phyloP scores from a whole-genome alignment of 2,888 invertebrate genomes.

The Ecdyonurus torrentis region DNA sequence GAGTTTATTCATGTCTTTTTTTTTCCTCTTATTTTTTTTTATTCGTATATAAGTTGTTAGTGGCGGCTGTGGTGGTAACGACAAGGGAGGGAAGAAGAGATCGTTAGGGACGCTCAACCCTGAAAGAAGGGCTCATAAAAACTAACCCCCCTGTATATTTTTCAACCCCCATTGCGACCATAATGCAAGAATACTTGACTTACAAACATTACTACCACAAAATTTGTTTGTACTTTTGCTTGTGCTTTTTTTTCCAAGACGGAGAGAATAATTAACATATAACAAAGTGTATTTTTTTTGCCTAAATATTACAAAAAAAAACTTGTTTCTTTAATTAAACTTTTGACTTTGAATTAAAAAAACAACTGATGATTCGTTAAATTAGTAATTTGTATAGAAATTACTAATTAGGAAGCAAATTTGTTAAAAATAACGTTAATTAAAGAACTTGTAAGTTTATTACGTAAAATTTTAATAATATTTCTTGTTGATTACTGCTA shows the following conservation, averaged over 20 bases:
- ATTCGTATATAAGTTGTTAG: neutral
- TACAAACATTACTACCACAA: neutral
- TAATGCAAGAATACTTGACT: neutral
- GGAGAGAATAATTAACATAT: neutral
- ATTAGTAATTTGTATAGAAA: neutral
- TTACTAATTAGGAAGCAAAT: neutral
- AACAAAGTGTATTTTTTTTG: too few species aligned
- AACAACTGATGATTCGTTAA: neutral
- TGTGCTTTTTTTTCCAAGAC: too few species aligned
- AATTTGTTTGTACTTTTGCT: neutral
- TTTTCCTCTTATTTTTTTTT: neutral
- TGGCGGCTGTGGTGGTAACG: neutral
- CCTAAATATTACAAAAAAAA: too few species aligned
- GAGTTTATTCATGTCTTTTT: neutral
- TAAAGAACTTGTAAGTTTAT: too few species aligned
- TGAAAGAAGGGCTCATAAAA: neutral
- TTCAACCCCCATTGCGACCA: neutral
- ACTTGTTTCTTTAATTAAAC: neutral
- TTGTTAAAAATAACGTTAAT: too few species aligned
- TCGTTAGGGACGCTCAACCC: neutral
- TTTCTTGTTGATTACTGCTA: too few species aligned
- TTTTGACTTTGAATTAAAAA: neutral
- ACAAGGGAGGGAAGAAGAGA: neutral
- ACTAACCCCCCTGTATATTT: neutral
- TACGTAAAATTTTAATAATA: too few species aligned